Base-by-base conservation (phyloP, 1,140 invertebrate genomes). In the Globodera ellingtonae region DNA sequence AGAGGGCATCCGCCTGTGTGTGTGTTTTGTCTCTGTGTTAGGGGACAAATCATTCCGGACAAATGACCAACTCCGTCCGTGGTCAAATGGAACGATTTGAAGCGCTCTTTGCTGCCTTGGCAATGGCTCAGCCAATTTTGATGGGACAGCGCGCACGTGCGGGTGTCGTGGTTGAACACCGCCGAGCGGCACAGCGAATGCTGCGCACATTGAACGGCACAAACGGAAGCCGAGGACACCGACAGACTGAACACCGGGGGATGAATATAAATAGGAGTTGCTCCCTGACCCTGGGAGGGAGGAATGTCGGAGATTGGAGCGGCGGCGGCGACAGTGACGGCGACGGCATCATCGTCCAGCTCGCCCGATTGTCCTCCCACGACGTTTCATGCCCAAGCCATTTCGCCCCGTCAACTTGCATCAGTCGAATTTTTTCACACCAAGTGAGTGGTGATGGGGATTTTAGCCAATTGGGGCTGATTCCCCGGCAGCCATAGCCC, bases 31-130 rank as follows among this genome's bases (percentile, higher is more conserved):
- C 18, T 15, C 18, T 18, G 56, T 59, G 56, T 59, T 62, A 62
- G 15, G 15, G 56, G 56, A 35, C 35, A 35, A 35, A 35, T 35
- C 35, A 35, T 35, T 35, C 35, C 56, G 10, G 56, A 62, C 56
- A 62, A 62, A 62, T 1, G 13, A 44, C 52, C 18, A 4, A 75
- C 73, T 18, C 78, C 78, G 5, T 74, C 78, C 15, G 78, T 79
- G 59, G 59, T 69, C 47, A 77, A 69, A 47, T 77, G 75, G 10
- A 77, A 77, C 46, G 65, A 44, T 50, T 77, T 77, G 24, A 77
- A 77, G 69, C 75, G 75, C 24, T 79, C 62, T 79, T 79, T 79
- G 10, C n/a, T 59, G 67, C 66, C 24, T 10, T 50, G 48, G 18
- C 46, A 76, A 46, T 77, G 15, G 46, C 10, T 72, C 35, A 35